Evolutionary conservation across 2,113 vertebrate genomes (phyloP).

Genomic region (Melanocharis versteri): DNA sequence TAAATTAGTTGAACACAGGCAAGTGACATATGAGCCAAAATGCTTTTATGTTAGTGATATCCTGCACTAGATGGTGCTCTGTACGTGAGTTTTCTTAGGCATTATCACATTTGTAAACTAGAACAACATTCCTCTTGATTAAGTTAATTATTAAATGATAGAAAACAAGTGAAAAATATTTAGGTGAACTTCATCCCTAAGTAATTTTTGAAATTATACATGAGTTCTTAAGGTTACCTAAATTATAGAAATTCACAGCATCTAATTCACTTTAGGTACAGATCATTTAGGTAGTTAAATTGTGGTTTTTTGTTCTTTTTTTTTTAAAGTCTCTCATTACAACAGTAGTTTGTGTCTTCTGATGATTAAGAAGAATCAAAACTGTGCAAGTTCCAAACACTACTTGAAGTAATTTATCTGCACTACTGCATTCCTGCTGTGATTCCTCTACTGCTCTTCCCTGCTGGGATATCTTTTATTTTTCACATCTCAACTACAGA

Average conservation of each 20-base stretch:
- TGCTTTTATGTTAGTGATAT: not conserved
- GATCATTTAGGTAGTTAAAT: not conserved
- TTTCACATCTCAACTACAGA: not conserved
- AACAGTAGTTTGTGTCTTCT: not conserved
- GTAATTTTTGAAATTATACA: not conserved
- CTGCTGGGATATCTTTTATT: not conserved
- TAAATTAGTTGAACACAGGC: not conserved
- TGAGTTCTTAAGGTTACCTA: not conserved
- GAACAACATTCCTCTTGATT: not conserved
- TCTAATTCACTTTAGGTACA: not conserved
- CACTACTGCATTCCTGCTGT: not conserved
- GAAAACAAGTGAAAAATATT: not conserved
- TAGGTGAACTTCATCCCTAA: not conserved
- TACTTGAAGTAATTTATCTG: not conserved
- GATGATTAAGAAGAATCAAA: not conserved
- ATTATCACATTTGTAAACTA: not conserved
- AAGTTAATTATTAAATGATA: not conserved
- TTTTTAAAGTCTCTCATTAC: not conserved
- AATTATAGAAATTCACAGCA: not conserved
- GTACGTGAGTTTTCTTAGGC: not conserved
- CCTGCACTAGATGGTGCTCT: conserved; percentile 40
- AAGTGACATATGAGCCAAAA: not conserved
- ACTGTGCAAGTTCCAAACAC: not conserved
- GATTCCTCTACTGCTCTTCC: not conserved
- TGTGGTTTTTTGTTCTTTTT: not conserved